phyloP scores from a whole-genome alignment of 2,888 invertebrate species.

The Nasonia oneida region DNA sequence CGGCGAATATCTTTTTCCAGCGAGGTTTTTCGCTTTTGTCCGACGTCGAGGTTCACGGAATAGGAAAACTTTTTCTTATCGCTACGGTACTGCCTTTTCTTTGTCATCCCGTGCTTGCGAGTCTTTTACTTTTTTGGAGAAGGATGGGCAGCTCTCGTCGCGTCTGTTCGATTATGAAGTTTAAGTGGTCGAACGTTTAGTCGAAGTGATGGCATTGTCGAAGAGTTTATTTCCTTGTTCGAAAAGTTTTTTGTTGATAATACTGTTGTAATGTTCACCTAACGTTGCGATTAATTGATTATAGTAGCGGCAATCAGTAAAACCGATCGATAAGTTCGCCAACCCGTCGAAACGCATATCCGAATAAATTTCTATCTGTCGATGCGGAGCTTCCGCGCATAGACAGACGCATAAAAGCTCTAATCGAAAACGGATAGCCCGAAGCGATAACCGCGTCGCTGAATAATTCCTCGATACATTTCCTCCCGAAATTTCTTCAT shows the following conservation, averaged over 20 bases:
- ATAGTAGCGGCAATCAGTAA: too few species aligned
- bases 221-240: neutral
- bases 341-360: too few species aligned
- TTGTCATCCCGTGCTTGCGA: neutral
- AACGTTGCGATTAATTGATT: too few species aligned
- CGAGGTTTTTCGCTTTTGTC: conserved; percentile 9
- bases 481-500: too few species aligned
- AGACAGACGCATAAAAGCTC: conserved; percentile 58
- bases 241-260: too few species aligned
- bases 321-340: too few species aligned
- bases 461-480: conserved; percentile 60
- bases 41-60: conserved; percentile 3
- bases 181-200: neutral
- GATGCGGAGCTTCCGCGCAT: neutral
- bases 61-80: conserved; percentile 1
- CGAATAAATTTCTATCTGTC: neutral
- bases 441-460: conserved; percentile 46
- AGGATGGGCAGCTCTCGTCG: neutral
- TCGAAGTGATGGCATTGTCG: neutral
- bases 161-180: conserved; percentile 39
- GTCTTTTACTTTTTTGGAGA: neutral
- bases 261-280: too few species aligned
- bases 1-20: neutral
- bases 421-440: conserved; percentile 63
- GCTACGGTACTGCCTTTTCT: neutral